Conservation (phyloP, 2,888 invertebrate genomes). For the Agrochola macilenta region DNA sequence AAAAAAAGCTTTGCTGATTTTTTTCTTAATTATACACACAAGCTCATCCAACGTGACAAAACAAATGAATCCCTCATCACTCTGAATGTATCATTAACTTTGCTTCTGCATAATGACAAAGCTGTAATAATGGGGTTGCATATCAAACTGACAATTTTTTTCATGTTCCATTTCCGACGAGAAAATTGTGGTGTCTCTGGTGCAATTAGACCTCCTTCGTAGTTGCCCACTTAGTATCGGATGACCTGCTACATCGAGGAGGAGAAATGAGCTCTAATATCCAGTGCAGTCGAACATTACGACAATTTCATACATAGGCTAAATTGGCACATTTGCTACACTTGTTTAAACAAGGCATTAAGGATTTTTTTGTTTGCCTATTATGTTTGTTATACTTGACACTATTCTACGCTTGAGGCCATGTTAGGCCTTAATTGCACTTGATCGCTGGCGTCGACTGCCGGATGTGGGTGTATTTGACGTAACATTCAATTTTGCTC, state of each 20-base stretch:
- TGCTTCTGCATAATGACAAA: constrained; percentile 65
- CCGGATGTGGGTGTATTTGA: constrained; percentile 58
- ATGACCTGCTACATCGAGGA: constrained; percentile 69
- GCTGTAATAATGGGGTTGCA: constrained; percentile 62
- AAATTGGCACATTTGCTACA: constrained; percentile 35
- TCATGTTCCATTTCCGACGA: constrained; percentile 75
- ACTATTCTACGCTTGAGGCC: constrained; percentile 47
- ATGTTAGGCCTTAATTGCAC: constrained; percentile 54
- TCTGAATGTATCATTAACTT: constrained; percentile 56
- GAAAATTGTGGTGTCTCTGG: constrained; percentile 74
- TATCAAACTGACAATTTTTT: constrained; percentile 64
- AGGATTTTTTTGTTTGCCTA: constrained; percentile 35
- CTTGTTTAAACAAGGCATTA: constrained; percentile 22
- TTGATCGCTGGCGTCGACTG: constrained; percentile 42
- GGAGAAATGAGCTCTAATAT: constrained; percentile 63
- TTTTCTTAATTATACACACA: constrained; percentile 16
- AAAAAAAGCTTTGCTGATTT: background rate
- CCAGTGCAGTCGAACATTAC: constrained; percentile 53
- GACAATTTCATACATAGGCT: constrained; percentile 33
- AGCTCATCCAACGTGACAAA: constrained; percentile 37
- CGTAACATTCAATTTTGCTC: constrained; percentile 52
- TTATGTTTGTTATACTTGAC: constrained; percentile 38
- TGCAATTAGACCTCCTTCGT: constrained; percentile 74
- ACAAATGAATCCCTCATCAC: constrained; percentile 62
- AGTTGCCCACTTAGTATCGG: constrained; percentile 68